These are phyloP conservation scores for Drosophila pseudoobscura DNA, from an alignment of 1,140 invertebrate genomes.

Conservation along the genomic window DNA sequence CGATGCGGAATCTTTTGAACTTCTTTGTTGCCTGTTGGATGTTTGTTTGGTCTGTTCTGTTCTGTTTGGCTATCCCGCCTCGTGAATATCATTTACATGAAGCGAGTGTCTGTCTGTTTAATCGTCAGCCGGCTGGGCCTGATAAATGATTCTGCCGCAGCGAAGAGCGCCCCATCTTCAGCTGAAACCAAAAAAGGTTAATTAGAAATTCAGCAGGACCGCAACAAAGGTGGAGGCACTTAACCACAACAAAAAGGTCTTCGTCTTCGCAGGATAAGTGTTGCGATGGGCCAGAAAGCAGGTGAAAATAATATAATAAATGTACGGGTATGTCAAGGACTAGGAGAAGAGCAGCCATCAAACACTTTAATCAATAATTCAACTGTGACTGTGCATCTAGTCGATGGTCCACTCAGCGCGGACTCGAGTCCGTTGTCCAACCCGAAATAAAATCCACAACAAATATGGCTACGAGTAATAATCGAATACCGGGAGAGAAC, in stretches of 20 bases:
- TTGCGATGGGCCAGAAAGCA: slow-evolving; percentile 1
- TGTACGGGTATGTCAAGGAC: slow-evolving; percentile 14
- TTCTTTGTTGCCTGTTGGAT: slow-evolving; percentile 31
- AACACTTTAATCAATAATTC: slow-evolving; percentile 73
- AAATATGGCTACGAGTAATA: slow-evolving; percentile 63
- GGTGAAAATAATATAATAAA: slow-evolving; percentile 47
- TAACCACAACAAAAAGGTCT: slow-evolving; percentile 54
- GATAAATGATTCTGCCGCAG: slow-evolving; percentile 24
- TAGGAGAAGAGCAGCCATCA: slow-evolving; percentile 7
- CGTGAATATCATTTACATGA: slow-evolving; percentile 25
- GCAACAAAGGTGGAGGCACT: slow-evolving; percentile 46
- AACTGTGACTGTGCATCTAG: slow-evolving; percentile 10
- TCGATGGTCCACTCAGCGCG: slow-evolving; percentile 16
- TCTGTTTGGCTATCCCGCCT: slow-evolving; percentile 37
- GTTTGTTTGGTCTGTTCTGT: slow-evolving; percentile 28
- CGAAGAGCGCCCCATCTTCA: slow-evolving; percentile 3
- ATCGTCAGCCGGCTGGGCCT: slow-evolving; percentile 4
- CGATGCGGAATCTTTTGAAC: slow-evolving; percentile 40
- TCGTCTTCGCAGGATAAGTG: slow-evolving; percentile 7
- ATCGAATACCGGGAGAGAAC: slow-evolving; percentile 42
- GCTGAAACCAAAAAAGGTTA: slow-evolving; percentile 55
- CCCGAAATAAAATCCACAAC: slow-evolving; percentile 63
- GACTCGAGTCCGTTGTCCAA: slow-evolving; percentile 29
- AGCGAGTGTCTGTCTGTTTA: not conserved
- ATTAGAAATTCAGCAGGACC: slow-evolving; percentile 63